Evolutionary conservation across 2,797 vertebrate genomes (phyloP).

Genomic region (Eulemur mongoz): DNA sequence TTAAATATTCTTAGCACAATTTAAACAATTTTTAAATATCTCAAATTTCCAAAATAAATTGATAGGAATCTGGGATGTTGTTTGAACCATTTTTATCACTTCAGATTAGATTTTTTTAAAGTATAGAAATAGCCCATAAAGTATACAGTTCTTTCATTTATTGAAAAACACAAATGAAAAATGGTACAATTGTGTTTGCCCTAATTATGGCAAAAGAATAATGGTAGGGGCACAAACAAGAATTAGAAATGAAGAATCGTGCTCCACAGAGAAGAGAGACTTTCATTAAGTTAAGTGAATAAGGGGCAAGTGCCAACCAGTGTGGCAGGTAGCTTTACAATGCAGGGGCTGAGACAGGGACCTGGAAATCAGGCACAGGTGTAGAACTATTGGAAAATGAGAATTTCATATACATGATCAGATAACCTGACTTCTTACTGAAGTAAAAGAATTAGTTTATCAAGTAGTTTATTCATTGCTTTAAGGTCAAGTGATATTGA

Average conservation of each 20-base stretch:
- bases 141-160: conserved; percentile 67
- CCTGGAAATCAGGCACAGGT: background rate
- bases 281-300: background rate
- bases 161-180: conserved; percentile 81
- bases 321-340: background rate
- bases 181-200: conserved; percentile 68
- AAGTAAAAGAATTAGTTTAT: background rate
- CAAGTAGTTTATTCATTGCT: background rate
- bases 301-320: background rate
- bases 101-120: background rate
- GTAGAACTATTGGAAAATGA: background rate
- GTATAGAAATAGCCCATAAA: conserved; percentile 67
- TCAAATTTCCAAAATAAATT: background rate
- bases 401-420: background rate
- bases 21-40: background rate
- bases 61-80: background rate
- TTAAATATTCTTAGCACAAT: background rate
- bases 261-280: background rate
- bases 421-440: background rate
- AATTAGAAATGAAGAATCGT: background rate
- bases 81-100: conserved; percentile 24
- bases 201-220: conserved; percentile 26
- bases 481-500: background rate
- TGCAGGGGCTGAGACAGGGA: background rate
- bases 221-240: background rate